phyloP scores from a whole-genome alignment of 2,797 vertebrate genomes.

The Hypotaenidia okinawae region DNA sequence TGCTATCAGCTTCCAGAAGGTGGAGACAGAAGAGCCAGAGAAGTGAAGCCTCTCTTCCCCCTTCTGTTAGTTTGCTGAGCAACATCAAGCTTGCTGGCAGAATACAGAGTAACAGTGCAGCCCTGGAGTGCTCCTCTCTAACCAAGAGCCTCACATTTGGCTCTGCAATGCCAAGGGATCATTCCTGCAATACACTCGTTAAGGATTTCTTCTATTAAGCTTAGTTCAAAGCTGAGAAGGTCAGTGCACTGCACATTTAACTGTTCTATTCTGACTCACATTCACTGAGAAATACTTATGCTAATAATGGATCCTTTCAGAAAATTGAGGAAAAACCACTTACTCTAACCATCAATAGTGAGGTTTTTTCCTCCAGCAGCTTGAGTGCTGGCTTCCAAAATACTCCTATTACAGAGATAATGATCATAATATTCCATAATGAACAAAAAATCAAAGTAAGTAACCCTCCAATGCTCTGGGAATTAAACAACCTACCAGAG shows the following conservation, averaged over 20 bases:
- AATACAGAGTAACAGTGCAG: not conserved
- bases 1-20: conserved; percentile 63
- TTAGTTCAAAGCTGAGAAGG: not conserved
- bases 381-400: not conserved
- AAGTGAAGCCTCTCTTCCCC: not conserved
- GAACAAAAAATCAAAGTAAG: not conserved
- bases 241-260: not conserved
- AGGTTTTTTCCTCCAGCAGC: not conserved
- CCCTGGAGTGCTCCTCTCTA: not conserved
- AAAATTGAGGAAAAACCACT: not conserved
- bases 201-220: not conserved
- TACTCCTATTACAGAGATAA: not conserved
- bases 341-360: not conserved
- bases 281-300: not conserved
- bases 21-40: conserved; percentile 52
- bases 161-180: not conserved
- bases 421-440: not conserved
- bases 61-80: not conserved
- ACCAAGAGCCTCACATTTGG: not conserved
- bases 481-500: not conserved
- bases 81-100: not conserved
- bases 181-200: not conserved
- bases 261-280: not conserved
- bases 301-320: not conserved
- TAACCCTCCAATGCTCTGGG: not conserved